Evolutionary conservation across 2,113 vertebrate genomes (phyloP).

Genomic region (Lampris incognitus): DNA sequence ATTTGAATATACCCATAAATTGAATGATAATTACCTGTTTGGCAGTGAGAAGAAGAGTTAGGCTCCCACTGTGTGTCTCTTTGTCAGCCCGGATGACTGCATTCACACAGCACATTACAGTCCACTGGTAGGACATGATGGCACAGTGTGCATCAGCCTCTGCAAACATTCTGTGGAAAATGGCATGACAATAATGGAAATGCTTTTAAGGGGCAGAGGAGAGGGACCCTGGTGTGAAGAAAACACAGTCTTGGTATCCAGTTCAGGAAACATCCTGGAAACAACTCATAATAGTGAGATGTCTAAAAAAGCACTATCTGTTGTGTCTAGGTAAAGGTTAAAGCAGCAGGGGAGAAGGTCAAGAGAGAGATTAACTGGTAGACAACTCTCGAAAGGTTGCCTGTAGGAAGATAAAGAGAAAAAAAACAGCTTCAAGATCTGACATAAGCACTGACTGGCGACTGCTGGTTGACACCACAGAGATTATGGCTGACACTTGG

Average conservation of each 20-base stretch:
- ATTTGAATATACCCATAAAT: conserved; percentile 69
- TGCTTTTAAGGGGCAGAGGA: conserved; percentile 6
- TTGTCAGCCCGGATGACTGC: conserved; percentile 57
- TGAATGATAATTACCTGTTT: conserved; percentile 77
- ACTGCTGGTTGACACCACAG: not conserved
- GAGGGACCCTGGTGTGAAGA: not conserved
- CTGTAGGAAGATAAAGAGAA: not conserved
- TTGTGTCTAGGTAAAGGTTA: conserved; percentile 31
- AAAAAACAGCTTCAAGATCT: not conserved
- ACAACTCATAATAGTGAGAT: conserved; percentile 1
- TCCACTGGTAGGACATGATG: conserved; percentile 59
- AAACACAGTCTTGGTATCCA: conserved; percentile 36
- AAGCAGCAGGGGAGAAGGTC: conserved; percentile 34
- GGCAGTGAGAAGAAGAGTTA: conserved; percentile 53
- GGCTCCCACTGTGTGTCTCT: conserved; percentile 59
- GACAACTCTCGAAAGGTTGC: conserved; percentile 22
- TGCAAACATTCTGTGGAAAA: conserved; percentile 47
- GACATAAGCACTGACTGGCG: not conserved
- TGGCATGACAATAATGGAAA: conserved; percentile 10
- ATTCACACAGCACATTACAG: conserved; percentile 46
- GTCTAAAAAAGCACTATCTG: conserved; percentile 10
- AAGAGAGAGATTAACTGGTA: not conserved
- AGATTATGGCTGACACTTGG: conserved; percentile 17
- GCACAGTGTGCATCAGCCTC: conserved; percentile 42
- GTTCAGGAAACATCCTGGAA: conserved; percentile 23